A percentile compares a stretch with the other conserved stretches of the same genome.
phyloP scores from a whole-genome alignment of 2,797 vertebrate species.

The Morelia viridis region DNA sequence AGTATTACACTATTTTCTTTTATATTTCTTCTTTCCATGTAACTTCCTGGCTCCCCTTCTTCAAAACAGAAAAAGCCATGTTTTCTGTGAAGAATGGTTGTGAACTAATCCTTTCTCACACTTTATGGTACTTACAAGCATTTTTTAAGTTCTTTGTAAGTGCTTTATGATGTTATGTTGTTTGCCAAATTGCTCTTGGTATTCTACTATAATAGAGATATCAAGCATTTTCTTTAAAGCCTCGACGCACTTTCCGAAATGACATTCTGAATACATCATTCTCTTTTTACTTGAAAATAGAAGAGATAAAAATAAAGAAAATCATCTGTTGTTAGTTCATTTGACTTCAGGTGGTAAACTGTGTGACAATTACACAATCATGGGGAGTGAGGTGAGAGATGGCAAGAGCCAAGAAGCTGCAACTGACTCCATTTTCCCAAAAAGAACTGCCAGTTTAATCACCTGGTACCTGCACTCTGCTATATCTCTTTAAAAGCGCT shows the following conservation, averaged over 20 bases:
- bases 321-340: not conserved
- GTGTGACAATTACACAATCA: not conserved
- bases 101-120: slow-evolving; percentile 13
- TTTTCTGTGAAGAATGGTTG: slow-evolving; percentile 7
- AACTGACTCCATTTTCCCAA: not conserved
- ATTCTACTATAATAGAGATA: slow-evolving; percentile 14
- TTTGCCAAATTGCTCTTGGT: slow-evolving; percentile 24
- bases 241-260: slow-evolving; percentile 1
- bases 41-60: slow-evolving; percentile 1
- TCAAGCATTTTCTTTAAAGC: slow-evolving; percentile 27
- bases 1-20: slow-evolving; percentile 11
- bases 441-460: not conserved
- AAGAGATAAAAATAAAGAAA: slow-evolving; percentile 10
- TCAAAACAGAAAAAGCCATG: not conserved
- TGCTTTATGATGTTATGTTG: slow-evolving; percentile 27
- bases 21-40: not conserved
- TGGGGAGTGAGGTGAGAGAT: no score
- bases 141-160: slow-evolving; percentile 19
- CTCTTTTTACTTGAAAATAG: not conserved
- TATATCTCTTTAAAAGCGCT: not conserved
- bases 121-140: slow-evolving; percentile 4
- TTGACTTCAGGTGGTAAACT: not conserved
- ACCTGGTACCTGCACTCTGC: not conserved
- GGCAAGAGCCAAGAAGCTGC: not conserved
- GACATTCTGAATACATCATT: not conserved